Evolutionary conservation across 2,113 vertebrate species (phyloP).

Genomic region (Anarhynchus alexandrinus): DNA sequence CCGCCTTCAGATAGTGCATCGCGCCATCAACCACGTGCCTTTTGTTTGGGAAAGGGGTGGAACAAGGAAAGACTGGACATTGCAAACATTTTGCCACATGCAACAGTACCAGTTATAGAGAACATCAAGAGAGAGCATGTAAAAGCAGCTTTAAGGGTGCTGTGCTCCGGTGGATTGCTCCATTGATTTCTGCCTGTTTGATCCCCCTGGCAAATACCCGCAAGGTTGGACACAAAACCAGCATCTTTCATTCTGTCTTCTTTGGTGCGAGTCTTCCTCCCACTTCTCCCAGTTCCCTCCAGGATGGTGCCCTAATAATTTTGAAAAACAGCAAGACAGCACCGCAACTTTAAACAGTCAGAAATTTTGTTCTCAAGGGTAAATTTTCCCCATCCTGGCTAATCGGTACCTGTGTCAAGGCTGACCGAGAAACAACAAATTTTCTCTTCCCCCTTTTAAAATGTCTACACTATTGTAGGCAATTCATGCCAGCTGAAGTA

Average conservation of each 20-base stretch:
- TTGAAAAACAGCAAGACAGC: neutral
- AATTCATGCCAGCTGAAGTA: neutral
- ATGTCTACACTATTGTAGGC: neutral
- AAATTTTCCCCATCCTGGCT: neutral
- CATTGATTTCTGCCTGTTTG: neutral
- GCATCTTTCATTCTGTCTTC: neutral
- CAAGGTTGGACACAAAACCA: neutral
- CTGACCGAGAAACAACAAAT: neutral
- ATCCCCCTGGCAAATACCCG: neutral
- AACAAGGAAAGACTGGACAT: neutral
- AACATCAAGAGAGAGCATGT: neutral
- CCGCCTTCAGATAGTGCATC: neutral
- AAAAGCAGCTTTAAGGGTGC: neutral
- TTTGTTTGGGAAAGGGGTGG: neutral
- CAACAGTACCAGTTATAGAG: neutral
- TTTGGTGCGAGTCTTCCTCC: neutral
- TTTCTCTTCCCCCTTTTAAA: neutral
- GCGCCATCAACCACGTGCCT: fast-evolving
- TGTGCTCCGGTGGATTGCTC: neutral
- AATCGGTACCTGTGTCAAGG: neutral
- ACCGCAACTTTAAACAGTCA: neutral
- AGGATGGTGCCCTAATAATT: neutral
- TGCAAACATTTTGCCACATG: neutral
- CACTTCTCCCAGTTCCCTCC: neutral
- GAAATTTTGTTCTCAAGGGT: neutral